Evolutionary conservation across 2,888 invertebrate genomes (phyloP), one percentile per base, ranked within the genome.

Genomic region (Parascotia fuliginaria): DNA sequence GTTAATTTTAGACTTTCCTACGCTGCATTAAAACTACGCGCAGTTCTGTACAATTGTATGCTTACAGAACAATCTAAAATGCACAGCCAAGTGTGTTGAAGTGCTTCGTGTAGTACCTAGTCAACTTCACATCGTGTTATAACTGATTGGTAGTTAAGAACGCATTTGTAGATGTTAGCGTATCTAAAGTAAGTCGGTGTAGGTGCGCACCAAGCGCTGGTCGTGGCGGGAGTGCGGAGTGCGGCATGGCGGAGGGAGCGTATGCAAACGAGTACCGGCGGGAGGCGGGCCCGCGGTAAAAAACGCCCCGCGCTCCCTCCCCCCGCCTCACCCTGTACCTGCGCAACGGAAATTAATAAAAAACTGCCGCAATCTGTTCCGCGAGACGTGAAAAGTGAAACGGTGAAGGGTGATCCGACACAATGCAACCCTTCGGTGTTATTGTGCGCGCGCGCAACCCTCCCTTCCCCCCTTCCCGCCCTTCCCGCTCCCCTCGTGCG

Each of bases 211-310:
- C n/a, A n/a, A n/a, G n/a, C n/a, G 6, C 24, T 9, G 24, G 19
- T 2, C 19, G 40, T n/a, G 13, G 32, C 2, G 46, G 16, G 31
- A 24, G 42, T 29, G 28, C 45, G 15, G 34, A 37, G 50, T 31
- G 60, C 32, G 36, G 43, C 15, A 29, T 38, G 51, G 14, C 32
- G 42, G 68, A 58, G 62, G 59, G 45, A 53, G 38, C 54, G 65
- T 83, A 83, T 85, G 86, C 86, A 84, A 83, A 85, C 75, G 75
- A 81, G 79, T n/a, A n/a, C 45, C 50, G 66, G 70, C 73, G 65
- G 78, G 50, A 37, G 50, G 50, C 50, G 50, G 67, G 75, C 58
- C 52, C 44, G 43, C 57, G 54, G 43, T 68, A 71, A 70, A 73
- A 71, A 72, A 73, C 73, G 72, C 73, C 79, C 71, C 56, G 64